Evolutionary conservation across 2,113 vertebrate genomes (phyloP), one percentile per base, ranked within the genome.

Genomic region (Thalassarche chlororhynchos): DNA sequence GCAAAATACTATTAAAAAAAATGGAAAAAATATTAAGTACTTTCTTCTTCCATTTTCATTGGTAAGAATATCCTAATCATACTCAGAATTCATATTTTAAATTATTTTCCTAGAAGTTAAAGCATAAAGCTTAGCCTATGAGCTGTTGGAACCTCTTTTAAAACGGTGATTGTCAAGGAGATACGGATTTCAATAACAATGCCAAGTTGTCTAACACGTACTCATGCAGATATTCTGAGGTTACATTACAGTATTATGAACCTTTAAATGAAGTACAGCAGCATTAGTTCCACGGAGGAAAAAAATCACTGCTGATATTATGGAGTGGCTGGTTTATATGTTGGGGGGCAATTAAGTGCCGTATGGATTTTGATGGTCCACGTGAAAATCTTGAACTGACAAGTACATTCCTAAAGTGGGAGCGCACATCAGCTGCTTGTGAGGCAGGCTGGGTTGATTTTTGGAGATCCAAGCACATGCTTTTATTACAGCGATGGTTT

Each of bases 181-280:
- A n/a, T 44, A 1, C 0, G 14, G 42, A 26, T 47, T 20, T 36
- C 9, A 17, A 1, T 10, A 16, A 6, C 40, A 24, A 25, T 19
- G 31, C 15, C 38, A 10, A 19, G 24, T 21, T 31, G 47, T 25
- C 58, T 23, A 28, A 9, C 32, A 14, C 5, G 3, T 40, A 14
- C 36, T 57, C 21, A 6, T 26, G 34, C 21, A 15, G 44, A 23
- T 32, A 2, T 38, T 38, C 28, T 9, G 29, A 58, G 81, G 13
- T 46, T 23, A 24, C 32, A 1, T 25, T 10, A 7, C 20, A 14
- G 74, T 8, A 7, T 24, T 40, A 8, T 1, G 17, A 17, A 24
- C 5, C 28, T 44, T 31, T 29, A 7, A 6, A 7, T 58, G 5
- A 49, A 58, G 31, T 10, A 8, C 20, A 11, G 17, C 2, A 2